phyloP scores from a whole-genome alignment of 2,888 invertebrate species.

The Parochlus steinenii region DNA sequence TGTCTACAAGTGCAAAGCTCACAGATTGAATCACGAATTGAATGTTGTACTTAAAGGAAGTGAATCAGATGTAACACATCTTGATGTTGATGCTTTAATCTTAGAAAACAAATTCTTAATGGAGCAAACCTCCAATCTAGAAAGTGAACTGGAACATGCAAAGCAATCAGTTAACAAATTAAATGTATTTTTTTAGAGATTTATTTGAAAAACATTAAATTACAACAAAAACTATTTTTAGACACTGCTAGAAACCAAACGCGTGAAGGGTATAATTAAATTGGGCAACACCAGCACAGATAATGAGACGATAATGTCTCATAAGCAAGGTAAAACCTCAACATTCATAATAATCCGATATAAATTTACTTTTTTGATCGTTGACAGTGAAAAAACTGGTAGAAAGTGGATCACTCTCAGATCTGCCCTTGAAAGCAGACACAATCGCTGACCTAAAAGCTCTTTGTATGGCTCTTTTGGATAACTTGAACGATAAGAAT shows the following conservation, averaged over 20 bases:
- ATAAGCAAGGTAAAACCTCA: constrained; percentile 51
- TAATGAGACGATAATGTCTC: constrained; percentile 56
- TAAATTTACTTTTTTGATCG: constrained; percentile 3
- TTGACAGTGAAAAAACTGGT: constrained; percentile 55
- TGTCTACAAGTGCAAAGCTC: constrained; percentile 68
- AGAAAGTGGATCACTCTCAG: constrained; percentile 39
- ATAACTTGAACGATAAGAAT: constrained; percentile 73
- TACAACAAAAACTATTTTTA: constrained; percentile 24
- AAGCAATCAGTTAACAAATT: constrained; percentile 57
- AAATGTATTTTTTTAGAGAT: constrained; percentile 18
- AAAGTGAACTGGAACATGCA: constrained; percentile 61
- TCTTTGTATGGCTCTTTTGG: constrained; percentile 60
- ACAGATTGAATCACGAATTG: constrained; percentile 64
- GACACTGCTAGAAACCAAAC: constrained; percentile 54
- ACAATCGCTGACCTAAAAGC: constrained; percentile 62
- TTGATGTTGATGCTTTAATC: constrained; percentile 64
- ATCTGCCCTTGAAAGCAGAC: constrained; percentile 41
- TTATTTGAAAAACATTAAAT: constrained; percentile 14
- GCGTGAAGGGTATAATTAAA: constrained; percentile 51
- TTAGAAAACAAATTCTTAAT: constrained; percentile 74
- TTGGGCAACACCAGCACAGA: constrained; percentile 42
- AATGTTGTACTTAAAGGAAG: constrained; percentile 40
- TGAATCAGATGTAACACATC: constrained; percentile 22
- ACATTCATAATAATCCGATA: constrained; percentile 2
- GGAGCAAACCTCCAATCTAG: constrained; percentile 59